A percentile compares a stretch with the other conserved stretches of the same genome.
Evolutionary conservation across 2,888 invertebrate genomes (phyloP).

Genomic region (Thera obeliscata): DNA sequence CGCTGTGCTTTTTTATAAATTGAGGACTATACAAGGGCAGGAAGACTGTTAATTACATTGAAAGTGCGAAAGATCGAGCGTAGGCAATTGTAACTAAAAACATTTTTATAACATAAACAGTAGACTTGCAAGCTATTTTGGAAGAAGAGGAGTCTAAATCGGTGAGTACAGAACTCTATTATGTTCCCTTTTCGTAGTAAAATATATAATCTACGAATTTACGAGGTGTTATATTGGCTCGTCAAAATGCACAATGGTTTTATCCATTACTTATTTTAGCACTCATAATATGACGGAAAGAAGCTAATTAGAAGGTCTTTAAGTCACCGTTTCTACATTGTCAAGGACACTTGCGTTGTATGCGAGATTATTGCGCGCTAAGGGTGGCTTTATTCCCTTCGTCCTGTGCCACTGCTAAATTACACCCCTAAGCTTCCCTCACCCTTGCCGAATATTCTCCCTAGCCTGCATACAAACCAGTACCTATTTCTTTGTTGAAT

Average conservation of each 20-base stretch:
- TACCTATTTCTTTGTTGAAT: background rate
- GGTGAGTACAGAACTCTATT: conserved; percentile 35
- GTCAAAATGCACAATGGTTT: conserved; percentile 34
- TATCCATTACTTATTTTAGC: conserved; percentile 34
- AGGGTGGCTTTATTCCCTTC: conserved; percentile 19
- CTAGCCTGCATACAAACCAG: background rate
- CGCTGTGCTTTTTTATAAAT: conserved; percentile 29
- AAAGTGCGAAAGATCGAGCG: conserved; percentile 27
- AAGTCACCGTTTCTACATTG: conserved; percentile 19
- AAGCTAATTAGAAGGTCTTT: conserved; percentile 30
- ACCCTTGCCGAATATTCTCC: conserved; percentile 19
- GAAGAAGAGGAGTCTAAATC: conserved; percentile 21
- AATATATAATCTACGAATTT: conserved; percentile 13
- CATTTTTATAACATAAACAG: conserved; percentile 36
- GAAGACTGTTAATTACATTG: conserved; percentile 24
- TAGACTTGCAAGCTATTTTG: conserved; percentile 27
- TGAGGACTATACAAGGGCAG: conserved; percentile 5
- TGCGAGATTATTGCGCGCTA: background rate
- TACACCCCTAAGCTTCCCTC: conserved; percentile 22
- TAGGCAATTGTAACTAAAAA: conserved; percentile 34
- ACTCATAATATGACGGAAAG: conserved; percentile 25
- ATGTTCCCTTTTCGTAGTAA: conserved; percentile 25
- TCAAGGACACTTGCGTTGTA: background rate
- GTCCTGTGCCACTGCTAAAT: conserved; percentile 18
- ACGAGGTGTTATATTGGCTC: conserved; percentile 23